Percentiles rank a stretch among this genome's conserved stretches.
phyloP scores from a whole-genome alignment of 2,113 vertebrate species.

The Microtus richardsoni region DNA sequence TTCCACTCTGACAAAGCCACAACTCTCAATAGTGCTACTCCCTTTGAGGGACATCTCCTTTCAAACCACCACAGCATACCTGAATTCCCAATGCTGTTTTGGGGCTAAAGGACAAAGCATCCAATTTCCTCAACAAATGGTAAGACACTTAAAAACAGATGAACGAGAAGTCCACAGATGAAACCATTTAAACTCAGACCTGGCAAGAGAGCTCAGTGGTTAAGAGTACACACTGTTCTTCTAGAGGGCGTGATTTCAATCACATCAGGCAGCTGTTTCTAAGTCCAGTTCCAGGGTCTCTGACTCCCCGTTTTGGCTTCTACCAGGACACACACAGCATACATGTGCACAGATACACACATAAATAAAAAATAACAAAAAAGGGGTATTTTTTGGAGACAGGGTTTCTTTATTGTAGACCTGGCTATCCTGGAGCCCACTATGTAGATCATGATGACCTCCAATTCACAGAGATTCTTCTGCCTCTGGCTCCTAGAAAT shows the following conservation, averaged over 20 bases:
- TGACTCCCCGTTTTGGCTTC: no score
- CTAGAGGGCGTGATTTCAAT: not conserved
- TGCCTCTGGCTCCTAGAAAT: not conserved
- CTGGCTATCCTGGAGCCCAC: not conserved
- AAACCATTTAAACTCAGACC: no score
- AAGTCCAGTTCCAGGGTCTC: not conserved
- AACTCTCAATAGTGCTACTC: no score
- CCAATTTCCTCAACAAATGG: not conserved
- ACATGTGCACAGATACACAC: not conserved
- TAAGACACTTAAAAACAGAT: slow-evolving; percentile 10
- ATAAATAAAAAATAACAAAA: not conserved
- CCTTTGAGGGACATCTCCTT: no score
- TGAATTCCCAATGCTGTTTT: not conserved
- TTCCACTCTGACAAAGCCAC: no score
- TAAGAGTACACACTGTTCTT: not conserved
- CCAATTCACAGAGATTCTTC: not conserved
- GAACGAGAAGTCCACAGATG: not conserved
- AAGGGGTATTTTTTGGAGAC: not conserved
- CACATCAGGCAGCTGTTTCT: not conserved
- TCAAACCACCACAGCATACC: not conserved
- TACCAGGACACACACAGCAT: not conserved
- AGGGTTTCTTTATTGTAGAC: not conserved
- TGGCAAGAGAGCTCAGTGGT: not conserved
- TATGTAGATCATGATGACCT: not conserved
- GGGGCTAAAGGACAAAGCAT: not conserved